These are phyloP conservation scores for Salminus brasiliensis DNA, from an alignment of 2,113 vertebrate genomes.

Conservation along the genomic window DNA sequence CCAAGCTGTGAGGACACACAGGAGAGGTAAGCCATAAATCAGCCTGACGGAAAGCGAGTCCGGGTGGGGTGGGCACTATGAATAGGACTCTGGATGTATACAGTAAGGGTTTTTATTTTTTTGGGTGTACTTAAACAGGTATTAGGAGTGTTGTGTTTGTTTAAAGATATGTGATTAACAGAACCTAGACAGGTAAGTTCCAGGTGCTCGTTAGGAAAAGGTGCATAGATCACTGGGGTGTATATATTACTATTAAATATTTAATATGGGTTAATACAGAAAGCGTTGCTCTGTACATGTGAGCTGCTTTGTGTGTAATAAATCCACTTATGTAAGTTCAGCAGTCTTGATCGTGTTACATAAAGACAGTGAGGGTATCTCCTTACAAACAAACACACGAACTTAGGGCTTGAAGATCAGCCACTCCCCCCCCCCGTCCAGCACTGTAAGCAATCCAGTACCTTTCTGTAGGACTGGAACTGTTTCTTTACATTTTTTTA, in stretches of 20 bases:
- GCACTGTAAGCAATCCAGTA: background rate
- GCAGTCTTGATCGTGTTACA: constrained; percentile 21
- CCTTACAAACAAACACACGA: background rate
- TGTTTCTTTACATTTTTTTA: background rate
- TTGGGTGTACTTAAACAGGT: no score
- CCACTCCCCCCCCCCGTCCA: no score
- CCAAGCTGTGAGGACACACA: constrained; percentile 49
- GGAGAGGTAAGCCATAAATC: constrained; percentile 63
- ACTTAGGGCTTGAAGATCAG: background rate
- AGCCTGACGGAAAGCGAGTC: background rate
- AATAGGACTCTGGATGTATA: background rate
- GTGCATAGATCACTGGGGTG: no score
- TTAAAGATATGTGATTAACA: no score
- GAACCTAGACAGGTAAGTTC: no score
- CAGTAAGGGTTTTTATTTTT: no score
- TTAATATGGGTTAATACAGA: background rate
- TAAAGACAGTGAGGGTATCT: background rate
- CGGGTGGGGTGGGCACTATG: background rate
- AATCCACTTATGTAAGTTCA: constrained; percentile 18
- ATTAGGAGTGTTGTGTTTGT: no score
- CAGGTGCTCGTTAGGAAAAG: no score
- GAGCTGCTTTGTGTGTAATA: constrained; percentile 1
- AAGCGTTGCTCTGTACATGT: background rate
- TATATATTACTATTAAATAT: no score
- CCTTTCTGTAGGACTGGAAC: background rate